Base-by-base conservation (phyloP, 1,140 invertebrate species). In the Papilio dardanus region DNA sequence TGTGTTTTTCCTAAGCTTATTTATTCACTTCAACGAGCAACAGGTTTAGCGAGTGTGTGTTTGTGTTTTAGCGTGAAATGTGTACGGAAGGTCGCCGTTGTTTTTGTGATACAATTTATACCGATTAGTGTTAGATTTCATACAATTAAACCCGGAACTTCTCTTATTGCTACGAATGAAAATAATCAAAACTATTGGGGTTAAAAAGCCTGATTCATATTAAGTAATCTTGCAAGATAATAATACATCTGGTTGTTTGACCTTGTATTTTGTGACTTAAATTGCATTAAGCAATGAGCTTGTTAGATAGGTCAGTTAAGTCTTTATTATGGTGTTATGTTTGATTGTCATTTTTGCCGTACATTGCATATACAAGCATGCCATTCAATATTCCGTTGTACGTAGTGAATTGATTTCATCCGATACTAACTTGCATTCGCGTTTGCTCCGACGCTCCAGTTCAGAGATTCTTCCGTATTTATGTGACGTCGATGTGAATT, bases 61-160 rank as follows among this genome's bases (percentile, higher is more conserved):
- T 62, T 69, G 31, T 69, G 35, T 21, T 69, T 69, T 37, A 24
- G 35, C 21, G 33, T 69, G 21, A 69, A 69, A 69, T 69, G 67
- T 69, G 67, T 16, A 33, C 19, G 3, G 67, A 69, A 69, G 67
- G 67, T 69, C 67, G 33, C 67, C 1, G 67, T 69, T 69, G 67
- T 24, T 40, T 40, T 40, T 40, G 67, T 28, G 67, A 40, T 69
- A 62, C 54, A 24, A 14, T 62, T 28, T 5, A 16, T 62, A 28
- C 54, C 54, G 24, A 24, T 62, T 30, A 62, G 54, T 5, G 54
- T 62, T 28, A 62, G 21, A 54, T 54, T 54, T 24, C 10, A 62
- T 62, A 62, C 21, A 14, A 24, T 24, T 8, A 30, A 62, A 14
- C 21, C 24, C 12, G 8, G 10, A 21, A 1, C 24, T 62, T 28